Evolutionary conservation across 2,888 invertebrate species (phyloP).

Genomic region (Toxonevra muliebris): DNA sequence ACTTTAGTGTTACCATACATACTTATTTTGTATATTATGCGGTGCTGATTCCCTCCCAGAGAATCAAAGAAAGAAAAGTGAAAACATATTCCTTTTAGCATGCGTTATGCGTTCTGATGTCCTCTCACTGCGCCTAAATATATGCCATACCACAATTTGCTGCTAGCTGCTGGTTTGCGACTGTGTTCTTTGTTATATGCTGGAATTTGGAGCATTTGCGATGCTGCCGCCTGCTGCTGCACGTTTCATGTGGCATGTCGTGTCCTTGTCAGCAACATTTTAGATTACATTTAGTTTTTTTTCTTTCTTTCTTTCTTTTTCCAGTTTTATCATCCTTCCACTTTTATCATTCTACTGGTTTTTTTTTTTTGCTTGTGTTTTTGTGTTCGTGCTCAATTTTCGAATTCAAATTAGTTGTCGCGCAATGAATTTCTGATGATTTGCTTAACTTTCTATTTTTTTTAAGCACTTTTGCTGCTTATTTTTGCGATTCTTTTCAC

Average conservation of each 20-base stretch:
- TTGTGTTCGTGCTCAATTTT: conserved; percentile 26
- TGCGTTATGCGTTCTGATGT: neutral
- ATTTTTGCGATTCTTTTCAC: neutral
- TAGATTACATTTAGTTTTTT: neutral
- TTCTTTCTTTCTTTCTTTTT: neutral
- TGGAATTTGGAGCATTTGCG: neutral
- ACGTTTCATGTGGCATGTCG: conserved; percentile 15
- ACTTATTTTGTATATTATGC: neutral
- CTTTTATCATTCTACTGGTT: neutral
- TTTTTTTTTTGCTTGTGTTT: neutral
- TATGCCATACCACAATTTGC: no score
- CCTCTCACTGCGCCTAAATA: no score
- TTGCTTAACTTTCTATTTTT: neutral
- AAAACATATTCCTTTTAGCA: neutral
- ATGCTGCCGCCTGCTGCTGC: neutral
- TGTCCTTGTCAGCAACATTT: conserved; percentile 17
- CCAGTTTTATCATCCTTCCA: neutral
- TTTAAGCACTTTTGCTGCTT: neutral
- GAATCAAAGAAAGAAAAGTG: neutral
- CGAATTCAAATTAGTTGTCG: conserved; percentile 37
- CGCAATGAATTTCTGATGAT: conserved; percentile 35
- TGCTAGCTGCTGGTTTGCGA: no score
- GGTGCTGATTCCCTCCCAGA: neutral
- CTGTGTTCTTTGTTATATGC: no score
- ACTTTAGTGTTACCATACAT: conserved; percentile 2